A percentile compares a stretch with the other conserved stretches of the same genome.
These are phyloP conservation scores for Drosophila crucigera DNA, from an alignment of 2,888 invertebrate species.

Conservation along the genomic window DNA sequence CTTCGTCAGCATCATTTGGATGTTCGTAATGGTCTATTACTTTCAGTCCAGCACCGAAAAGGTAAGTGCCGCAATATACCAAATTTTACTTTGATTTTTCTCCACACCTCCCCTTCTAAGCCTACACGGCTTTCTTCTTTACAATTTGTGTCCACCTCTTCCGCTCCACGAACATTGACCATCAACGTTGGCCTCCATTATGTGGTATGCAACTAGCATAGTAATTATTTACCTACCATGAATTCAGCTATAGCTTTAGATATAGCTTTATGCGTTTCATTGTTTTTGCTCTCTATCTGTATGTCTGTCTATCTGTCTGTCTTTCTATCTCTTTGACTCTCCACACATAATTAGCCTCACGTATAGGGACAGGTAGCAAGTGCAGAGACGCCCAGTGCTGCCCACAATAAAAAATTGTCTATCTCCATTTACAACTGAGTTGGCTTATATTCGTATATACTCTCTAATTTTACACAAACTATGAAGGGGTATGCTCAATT, in stretches of 20 bases:
- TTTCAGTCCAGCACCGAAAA: slow-evolving; percentile 85
- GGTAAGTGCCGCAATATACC: slow-evolving; percentile 70
- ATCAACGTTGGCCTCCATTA: slow-evolving; percentile 46
- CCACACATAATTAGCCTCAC: slow-evolving; percentile 70
- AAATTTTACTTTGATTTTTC: slow-evolving; percentile 20
- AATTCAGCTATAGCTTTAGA: slow-evolving; percentile 8
- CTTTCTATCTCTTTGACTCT: slow-evolving; percentile 5
- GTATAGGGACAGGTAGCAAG: slow-evolving; percentile 47
- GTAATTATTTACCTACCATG: slow-evolving; percentile 66
- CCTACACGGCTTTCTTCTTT: background rate
- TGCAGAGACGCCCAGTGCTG: slow-evolving; percentile 45
- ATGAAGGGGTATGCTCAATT: background rate
- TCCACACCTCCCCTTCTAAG: background rate
- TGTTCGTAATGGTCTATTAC: slow-evolving; percentile 85
- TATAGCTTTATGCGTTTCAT: slow-evolving; percentile 25
- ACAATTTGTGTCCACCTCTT: slow-evolving; percentile 38
- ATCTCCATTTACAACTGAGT: slow-evolving; percentile 38
- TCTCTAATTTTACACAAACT: slow-evolving; percentile 3
- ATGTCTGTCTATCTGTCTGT: background rate
- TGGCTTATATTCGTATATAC: slow-evolving; percentile 16
- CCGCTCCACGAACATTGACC: slow-evolving; percentile 51
- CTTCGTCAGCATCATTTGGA: slow-evolving; percentile 85
- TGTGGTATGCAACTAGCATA: slow-evolving; percentile 67
- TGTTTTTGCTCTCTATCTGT: slow-evolving; percentile 24
- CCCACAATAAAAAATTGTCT: slow-evolving; percentile 40